These are phyloP conservation scores for Apostichopus californicus DNA, from an alignment of 35 echinoderm and acorn worm genomes.

Conservation along the genomic window DNA sequence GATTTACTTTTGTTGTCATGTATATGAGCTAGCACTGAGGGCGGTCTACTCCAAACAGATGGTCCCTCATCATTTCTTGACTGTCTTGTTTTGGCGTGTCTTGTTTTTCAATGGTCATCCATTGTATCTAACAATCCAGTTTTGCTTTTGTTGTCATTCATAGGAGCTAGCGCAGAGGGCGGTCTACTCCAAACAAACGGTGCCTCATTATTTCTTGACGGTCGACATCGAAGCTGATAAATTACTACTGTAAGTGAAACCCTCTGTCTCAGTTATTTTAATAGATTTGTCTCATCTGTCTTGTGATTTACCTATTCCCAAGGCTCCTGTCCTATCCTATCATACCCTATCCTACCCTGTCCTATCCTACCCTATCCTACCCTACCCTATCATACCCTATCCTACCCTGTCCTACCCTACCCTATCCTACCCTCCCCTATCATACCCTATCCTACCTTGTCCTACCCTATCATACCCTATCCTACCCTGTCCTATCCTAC, in stretches of 20 bases:
- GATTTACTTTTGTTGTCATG: not conserved
- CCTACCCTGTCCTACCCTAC: too few species aligned
- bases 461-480: too few species aligned
- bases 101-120: not conserved
- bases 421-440: too few species aligned
- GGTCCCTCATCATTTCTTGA: slow-evolving; percentile 89
- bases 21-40: slow-evolving; percentile 65
- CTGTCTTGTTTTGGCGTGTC: not conserved
- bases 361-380: too few species aligned
- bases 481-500: too few species aligned
- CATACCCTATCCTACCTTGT: too few species aligned
- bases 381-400: too few species aligned
- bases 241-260: slow-evolving; percentile 66
- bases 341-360: too few species aligned
- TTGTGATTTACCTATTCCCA: too few species aligned
- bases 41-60: slow-evolving; percentile 86
- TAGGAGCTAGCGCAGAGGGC: slow-evolving; percentile 75
- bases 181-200: slow-evolving; percentile 86
- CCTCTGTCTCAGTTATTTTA: not conserved
- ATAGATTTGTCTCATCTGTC: not conserved
- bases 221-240: slow-evolving; percentile 83
- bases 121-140: not conserved
- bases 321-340: too few species aligned
- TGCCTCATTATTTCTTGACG: slow-evolving; percentile 93
- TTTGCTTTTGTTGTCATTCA: not conserved